Evolutionary conservation across 2,888 invertebrate genomes (phyloP).

Genomic region (Agrochola lota): DNA sequence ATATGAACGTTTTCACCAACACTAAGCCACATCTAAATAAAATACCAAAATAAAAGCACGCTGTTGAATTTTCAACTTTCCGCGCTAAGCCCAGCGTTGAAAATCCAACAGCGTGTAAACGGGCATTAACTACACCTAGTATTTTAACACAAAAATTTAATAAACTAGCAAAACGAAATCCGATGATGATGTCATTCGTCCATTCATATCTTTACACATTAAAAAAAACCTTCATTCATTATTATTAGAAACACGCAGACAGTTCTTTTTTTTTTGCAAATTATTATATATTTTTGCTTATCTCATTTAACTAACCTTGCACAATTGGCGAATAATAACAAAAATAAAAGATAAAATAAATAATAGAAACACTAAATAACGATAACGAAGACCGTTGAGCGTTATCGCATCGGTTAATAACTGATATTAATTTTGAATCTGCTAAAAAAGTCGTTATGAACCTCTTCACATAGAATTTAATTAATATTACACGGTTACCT

Average conservation of each 20-base stretch:
- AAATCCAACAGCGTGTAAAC: neutral
- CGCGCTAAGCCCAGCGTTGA: neutral
- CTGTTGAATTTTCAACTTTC: neutral
- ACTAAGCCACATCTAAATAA: neutral
- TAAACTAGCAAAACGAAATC: neutral
- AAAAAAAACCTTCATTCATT: constrained; percentile 14
- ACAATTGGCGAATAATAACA: constrained; percentile 48
- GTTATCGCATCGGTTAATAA: constrained; percentile 22
- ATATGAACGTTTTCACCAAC: neutral
- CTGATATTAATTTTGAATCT: constrained; percentile 13
- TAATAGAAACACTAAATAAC: constrained; percentile 28
- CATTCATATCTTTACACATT: constrained; percentile 23
- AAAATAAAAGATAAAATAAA: constrained; percentile 34
- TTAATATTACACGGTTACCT: neutral
- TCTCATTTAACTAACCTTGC: constrained; percentile 51
- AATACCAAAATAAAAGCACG: neutral
- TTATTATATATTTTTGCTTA: constrained; percentile 10
- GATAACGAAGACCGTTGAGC: constrained; percentile 47
- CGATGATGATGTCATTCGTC: constrained; percentile 47
- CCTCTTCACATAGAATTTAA: neutral
- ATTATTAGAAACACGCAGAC: constrained; percentile 29
- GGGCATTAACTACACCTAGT: neutral
- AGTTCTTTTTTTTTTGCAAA: constrained; percentile 16
- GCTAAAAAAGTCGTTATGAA: constrained; percentile 7
- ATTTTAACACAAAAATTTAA: neutral